Percentiles rank a stretch among this genome's conserved stretches.
Conservation (phyloP, 92 coral and sea anemone species). For the Zoanthus sansibaricus region DNA sequence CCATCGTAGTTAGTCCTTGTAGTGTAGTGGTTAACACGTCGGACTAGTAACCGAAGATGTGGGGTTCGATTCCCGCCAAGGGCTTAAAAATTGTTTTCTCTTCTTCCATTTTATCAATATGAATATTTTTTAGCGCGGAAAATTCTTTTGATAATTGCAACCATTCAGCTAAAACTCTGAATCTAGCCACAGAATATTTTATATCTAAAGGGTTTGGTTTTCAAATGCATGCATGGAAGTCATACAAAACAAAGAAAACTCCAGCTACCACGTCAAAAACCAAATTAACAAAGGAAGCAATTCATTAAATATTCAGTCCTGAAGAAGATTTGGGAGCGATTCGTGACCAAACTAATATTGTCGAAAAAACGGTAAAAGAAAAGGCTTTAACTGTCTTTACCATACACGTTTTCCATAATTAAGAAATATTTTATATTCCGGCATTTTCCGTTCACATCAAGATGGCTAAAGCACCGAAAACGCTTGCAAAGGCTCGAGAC, state of each 20-base stretch:
- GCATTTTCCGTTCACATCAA: neutral
- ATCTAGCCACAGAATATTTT: too few relatives aligned
- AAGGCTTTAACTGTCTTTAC: neutral
- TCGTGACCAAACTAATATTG: neutral
- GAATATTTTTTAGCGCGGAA: too few relatives aligned
- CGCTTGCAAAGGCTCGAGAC: neutral
- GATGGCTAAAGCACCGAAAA: neutral
- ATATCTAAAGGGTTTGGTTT: too few relatives aligned
- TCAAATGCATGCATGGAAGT: neutral
- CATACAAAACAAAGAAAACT: neutral
- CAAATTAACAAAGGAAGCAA: neutral
- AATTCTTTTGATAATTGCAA: too few relatives aligned
- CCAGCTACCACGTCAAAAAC: neutral
- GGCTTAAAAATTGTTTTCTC: too few relatives aligned
- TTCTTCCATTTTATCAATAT: too few relatives aligned
- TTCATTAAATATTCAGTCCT: neutral
- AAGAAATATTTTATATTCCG: neutral
- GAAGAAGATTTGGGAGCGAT: neutral
- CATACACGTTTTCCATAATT: neutral
- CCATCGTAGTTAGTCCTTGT: too few relatives aligned
- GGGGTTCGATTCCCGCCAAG: too few relatives aligned
- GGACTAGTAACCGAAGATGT: too few relatives aligned
- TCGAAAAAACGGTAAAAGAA: neutral
- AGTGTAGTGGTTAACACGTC: too few relatives aligned
- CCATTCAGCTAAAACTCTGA: too few relatives aligned